Evolutionary conservation across 2,888 invertebrate species (phyloP), one percentile per base, ranked within the genome.

Genomic region (Diarsia mendica): DNA sequence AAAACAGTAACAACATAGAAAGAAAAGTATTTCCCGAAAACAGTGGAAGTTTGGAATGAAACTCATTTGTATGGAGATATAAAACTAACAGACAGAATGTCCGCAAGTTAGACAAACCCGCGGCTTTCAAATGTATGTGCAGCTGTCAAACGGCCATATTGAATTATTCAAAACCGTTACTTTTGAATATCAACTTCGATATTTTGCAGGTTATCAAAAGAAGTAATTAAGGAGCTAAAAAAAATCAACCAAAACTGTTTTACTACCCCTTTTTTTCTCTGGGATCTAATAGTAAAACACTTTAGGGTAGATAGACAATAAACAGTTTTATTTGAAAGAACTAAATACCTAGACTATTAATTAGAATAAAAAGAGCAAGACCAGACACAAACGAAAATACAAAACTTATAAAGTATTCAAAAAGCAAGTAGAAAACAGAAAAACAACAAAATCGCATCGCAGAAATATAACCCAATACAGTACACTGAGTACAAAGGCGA

Each of bases 41-140:
- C 58, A 66, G 44, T 44, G 61, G 58, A 53, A 81, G 64, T 68
- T 80, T 48, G 61, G 11, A 75, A 58, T 60, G 46, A 58, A 75
- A 51, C 72, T 81, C 67, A 74, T 85, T 76, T 76, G 60, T 72
- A 86, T 86, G 85, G 61, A 75, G 58, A 86, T 77, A 77, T 77
- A 79, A 84, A 77, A 85, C 75, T 67, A 85, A 82, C 82, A 75
- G 66, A 51, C 67, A 75, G 68, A 84, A 63, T 71, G 53, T 84
- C 70, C 65, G 66, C 58, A 58, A 84, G 71, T 64, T 49, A 28
- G 28, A 46, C 64, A 73, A 63, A 72, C 61, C 64, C 71, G 53
- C 46, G 70, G 64, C 53, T 61, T 80, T 15, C 46, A n/a, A 58
- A 64, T 67, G 58, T 77, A 77, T 65, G 73, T 71, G 67, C 68